These are phyloP conservation scores for Eubasilissa splendida DNA, from an alignment of 2,888 invertebrate genomes.

Conservation along the genomic window DNA sequence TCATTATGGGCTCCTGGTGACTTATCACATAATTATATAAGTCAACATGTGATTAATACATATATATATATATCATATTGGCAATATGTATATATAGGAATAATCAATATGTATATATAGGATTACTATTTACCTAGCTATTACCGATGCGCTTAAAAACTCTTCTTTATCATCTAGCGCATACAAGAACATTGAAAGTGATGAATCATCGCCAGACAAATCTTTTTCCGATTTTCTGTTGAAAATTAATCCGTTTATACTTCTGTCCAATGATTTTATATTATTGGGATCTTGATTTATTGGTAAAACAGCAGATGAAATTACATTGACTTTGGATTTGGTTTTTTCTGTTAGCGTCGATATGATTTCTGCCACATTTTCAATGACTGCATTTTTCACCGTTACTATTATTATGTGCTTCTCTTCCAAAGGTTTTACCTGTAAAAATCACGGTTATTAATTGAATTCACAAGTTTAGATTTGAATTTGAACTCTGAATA, in stretches of 20 bases:
- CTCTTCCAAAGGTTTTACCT: conserved; percentile 68
- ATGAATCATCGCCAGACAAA: conserved; percentile 48
- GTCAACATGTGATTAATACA: no score
- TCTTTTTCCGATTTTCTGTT: conserved; percentile 6
- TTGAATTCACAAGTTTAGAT: no score
- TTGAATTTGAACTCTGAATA: no score
- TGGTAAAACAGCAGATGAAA: conserved; percentile 67
- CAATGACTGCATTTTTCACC: conserved; percentile 65
- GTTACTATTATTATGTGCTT: conserved; percentile 68
- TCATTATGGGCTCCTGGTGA: no score
- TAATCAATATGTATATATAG: no score
- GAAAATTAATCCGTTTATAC: not conserved
- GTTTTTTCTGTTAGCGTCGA: conserved; percentile 63
- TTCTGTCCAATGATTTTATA: not conserved
- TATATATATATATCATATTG: no score
- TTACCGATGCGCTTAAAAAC: conserved; percentile 15
- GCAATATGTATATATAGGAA: no score
- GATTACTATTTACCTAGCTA: conserved; percentile 11
- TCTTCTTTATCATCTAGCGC: conserved; percentile 55
- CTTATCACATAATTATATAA: no score
- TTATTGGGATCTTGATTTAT: conserved; percentile 54
- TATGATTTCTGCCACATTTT: conserved; percentile 65
- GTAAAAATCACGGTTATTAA: conserved; percentile 59
- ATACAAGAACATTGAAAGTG: conserved; percentile 59
- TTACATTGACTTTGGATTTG: conserved; percentile 66